phyloP scores from a whole-genome alignment of 2,888 invertebrate species.

The Heteropelma amictum region DNA sequence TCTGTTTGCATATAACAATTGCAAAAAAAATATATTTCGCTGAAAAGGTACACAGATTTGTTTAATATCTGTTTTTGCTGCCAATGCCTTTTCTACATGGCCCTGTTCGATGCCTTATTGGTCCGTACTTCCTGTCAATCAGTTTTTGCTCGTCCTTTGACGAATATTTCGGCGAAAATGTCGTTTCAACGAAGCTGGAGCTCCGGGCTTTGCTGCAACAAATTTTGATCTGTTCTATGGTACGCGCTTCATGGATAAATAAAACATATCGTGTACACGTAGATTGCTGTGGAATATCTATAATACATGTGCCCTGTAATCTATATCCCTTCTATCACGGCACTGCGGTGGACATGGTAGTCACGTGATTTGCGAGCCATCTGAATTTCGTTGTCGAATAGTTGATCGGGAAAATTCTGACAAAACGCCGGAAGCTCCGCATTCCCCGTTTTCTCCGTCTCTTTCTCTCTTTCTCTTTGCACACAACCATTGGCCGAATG shows the following conservation, averaged over 20 bases:
- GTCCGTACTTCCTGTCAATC: neutral
- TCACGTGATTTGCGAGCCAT: slow-evolving; percentile 30
- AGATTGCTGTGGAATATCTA: neutral
- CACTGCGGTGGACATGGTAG: neutral
- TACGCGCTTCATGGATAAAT: neutral
- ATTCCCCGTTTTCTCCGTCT: neutral
- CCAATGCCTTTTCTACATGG: no score
- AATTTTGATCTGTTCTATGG: neutral
- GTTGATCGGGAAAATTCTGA: slow-evolving; percentile 40
- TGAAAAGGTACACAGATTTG: no score
- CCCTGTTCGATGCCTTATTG: no score
- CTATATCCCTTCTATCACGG: neutral
- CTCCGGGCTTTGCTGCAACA: neutral
- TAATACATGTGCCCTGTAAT: neutral
- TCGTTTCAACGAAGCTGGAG: neutral
- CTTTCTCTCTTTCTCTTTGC: neutral
- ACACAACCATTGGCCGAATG: neutral
- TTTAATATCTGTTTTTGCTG: no score
- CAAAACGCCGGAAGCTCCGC: neutral
- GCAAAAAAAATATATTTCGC: no score
- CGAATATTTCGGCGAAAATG: neutral
- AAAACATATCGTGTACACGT: no score
- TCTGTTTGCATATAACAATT: no score
- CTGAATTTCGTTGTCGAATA: slow-evolving; percentile 27
- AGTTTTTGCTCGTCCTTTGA: neutral